Percentiles rank a stretch among this genome's conserved stretches.
These are phyloP conservation scores for Dasyprocta punctata DNA, from an alignment of 2,113 vertebrate species.

Conservation along the genomic window DNA sequence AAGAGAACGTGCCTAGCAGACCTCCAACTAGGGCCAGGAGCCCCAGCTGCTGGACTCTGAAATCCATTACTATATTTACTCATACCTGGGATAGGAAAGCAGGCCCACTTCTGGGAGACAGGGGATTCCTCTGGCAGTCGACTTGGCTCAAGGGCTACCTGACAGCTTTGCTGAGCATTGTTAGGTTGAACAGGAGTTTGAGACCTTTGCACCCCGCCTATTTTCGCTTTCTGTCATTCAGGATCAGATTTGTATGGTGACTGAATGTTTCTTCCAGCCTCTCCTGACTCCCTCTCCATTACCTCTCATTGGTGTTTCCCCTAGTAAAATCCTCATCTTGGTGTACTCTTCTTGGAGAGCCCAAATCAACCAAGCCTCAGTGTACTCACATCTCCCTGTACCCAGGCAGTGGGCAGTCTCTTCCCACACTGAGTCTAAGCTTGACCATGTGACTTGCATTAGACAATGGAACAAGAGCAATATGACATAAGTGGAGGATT, in stretches of 20 bases:
- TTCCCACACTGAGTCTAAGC: background rate
- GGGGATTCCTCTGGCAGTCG: background rate
- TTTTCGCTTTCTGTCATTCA: background rate
- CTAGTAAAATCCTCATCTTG: background rate
- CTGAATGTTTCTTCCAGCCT: background rate
- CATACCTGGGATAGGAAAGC: background rate
- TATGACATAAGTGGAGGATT: background rate
- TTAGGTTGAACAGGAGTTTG: background rate
- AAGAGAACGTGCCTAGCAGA: background rate
- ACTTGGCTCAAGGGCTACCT: background rate
- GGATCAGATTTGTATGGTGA: background rate
- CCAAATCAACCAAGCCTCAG: background rate
- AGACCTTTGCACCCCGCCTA: background rate
- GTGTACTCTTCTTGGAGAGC: background rate
- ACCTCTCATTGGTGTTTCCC: background rate
- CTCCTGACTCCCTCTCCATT: background rate
- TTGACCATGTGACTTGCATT: background rate
- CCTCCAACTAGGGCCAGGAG: background rate
- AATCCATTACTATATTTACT: background rate
- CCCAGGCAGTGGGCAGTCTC: background rate
- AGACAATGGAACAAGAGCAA: background rate
- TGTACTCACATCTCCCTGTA: background rate
- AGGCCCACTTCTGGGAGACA: background rate
- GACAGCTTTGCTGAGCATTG: background rate
- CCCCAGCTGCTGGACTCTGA: background rate